Evolutionary conservation across 2,113 vertebrate species (phyloP).

Genomic region (Phaetusa simplex): DNA sequence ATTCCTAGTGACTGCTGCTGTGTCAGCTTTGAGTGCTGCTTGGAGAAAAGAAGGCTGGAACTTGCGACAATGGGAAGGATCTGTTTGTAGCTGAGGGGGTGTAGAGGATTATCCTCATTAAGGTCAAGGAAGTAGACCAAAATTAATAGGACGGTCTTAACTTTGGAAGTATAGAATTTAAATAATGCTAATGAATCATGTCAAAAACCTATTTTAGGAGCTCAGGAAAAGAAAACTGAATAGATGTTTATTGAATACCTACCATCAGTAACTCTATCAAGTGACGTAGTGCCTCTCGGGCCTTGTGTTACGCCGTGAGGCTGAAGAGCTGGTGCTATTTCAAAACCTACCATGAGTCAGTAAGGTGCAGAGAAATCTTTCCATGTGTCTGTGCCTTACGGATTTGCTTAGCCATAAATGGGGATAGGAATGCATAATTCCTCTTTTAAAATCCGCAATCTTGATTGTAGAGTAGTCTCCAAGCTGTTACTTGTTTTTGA

Average conservation of each 20-base stretch:
- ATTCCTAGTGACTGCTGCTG: not conserved
- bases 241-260: not conserved
- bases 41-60: not conserved
- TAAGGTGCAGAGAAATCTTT: not conserved
- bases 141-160: not conserved
- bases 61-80: not conserved
- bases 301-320: not conserved
- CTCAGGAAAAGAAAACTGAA: not conserved
- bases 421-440: not conserved
- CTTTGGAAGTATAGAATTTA: not conserved
- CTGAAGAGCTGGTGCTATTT: not conserved
- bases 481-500: not conserved
- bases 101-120: not conserved
- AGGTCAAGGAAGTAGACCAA: not conserved
- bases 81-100: not conserved
- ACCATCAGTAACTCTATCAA: not conserved
- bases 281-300: rapidly evolving
- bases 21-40: not conserved
- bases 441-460: not conserved
- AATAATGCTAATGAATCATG: not conserved
- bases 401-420: not conserved
- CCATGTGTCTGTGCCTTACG: not conserved
- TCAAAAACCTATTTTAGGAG: not conserved
- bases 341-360: not conserved
- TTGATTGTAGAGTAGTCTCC: not conserved